Evolutionary conservation across 2,797 vertebrate genomes (phyloP), one percentile per base, ranked within the genome.

Genomic region (Intellagama lesueurii): DNA sequence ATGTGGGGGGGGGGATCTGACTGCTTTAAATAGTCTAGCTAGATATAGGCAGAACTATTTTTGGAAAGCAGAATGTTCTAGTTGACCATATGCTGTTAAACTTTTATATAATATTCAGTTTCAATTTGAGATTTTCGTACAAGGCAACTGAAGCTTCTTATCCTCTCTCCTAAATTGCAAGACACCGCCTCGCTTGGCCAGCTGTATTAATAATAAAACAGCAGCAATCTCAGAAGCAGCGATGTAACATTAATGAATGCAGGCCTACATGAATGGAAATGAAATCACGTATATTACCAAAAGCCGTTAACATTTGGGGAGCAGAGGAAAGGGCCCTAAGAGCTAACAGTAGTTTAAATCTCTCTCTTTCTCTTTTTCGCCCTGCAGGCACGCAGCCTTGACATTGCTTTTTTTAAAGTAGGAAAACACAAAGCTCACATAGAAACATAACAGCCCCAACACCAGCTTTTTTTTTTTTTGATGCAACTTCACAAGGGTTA

Each of bases 171-270:
- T 95, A 96, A 97, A 97, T 26, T 94, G 95, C 94, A 88, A 83
- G 95, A 93, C 95, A 92, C 88, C 89, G 94, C 82, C 87, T 77
- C 92, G 89, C 92, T 94, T 64, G 92, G 94, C 95, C 92, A 93
- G 95, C 79, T 93, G 88, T 94, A 97, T 97, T 95, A 97, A 97
- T 97, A 97, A 97, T 96, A 88, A 89, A 97, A 96, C 93, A 96
- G 94, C 83, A 92, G 93, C 95, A 93, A 96, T 96, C 96, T 95
- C 95, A 91, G 92, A 81, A 94, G 94, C 92, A 70, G 95, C 89
- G 92, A 49, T 66, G 92, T 82, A 75, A 91, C 89, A 79, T 92
- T 90, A 90, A 72, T 56, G 85, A 91, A 81, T 0, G 0, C 93
- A 85, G 81, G 81, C 79, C 94, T 84, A 72, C 60, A 64, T 1